phyloP scores from a whole-genome alignment of 37 sponge, comb jelly and placozoan species.

The Chondrosia reniformis region DNA sequence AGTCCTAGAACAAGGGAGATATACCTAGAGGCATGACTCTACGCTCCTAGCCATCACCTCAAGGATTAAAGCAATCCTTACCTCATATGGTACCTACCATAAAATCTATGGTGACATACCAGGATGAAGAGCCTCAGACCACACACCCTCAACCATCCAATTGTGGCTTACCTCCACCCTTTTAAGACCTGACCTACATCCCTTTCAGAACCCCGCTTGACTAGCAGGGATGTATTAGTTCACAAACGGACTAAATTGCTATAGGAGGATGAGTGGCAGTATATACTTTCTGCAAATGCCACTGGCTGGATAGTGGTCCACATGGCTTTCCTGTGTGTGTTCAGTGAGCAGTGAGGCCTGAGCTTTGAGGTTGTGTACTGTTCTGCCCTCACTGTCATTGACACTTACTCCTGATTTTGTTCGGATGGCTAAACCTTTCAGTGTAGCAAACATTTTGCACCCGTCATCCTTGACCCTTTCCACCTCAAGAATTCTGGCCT shows the following conservation, averaged over 20 bases:
- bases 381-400: not conserved
- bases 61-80: not conserved
- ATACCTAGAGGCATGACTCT: slow-evolving; percentile 32
- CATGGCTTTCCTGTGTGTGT: slow-evolving; percentile 3
- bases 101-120: not conserved
- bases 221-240: too few species aligned
- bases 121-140: not conserved
- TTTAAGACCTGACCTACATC: slow-evolving; percentile 3
- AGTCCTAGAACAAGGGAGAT: slow-evolving; percentile 22
- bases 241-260: too few species aligned
- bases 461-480: not conserved
- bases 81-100: not conserved
- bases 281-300: too few species aligned
- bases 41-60: not conserved
- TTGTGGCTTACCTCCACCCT: not conserved
- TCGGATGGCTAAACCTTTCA: not conserved
- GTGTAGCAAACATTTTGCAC: slow-evolving; percentile 3
- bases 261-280: too few species aligned
- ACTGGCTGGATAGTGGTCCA: slow-evolving; percentile 3
- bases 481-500: not conserved
- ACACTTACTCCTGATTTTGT: not conserved
- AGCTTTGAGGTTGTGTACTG: not conserved
- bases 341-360: not conserved
- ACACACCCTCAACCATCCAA: not conserved
- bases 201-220: too few species aligned